Evolutionary conservation across 2,113 vertebrate species (phyloP), one percentile per base, ranked within the genome.

Genomic region (Mungos mungo): DNA sequence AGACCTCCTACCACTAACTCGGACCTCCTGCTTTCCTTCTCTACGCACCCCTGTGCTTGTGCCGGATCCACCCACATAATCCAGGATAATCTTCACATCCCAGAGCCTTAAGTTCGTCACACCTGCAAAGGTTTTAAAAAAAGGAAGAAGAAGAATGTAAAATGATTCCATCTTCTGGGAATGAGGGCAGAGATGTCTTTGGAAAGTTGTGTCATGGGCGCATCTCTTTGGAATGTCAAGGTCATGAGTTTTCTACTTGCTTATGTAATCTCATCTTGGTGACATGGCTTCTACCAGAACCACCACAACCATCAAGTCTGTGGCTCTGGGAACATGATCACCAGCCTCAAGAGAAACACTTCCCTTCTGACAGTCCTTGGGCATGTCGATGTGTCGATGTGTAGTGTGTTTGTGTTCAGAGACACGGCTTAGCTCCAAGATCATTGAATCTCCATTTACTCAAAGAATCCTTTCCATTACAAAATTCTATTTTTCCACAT

Each of bases 141-240:
- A 47, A 47, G 45, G 45, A 9, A 10, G 45, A 47, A 47, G 45
- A 0, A 47, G 16, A 33, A 31, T 29, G 2, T 33, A n/a, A 33
- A 33, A 33, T n/a, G 52, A 19, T 52, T 9, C 12, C 47, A n/a
- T 52, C 29, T n/a, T 52, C 76, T n/a, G 31, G 57, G 2, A 14
- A 19, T 50, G 45, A 79, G 31, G 1, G 3, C 69, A n/a, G 11
- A 23, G 9, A 4, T 45, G 54, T 33, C 9, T 77, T 79, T 52
- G 41, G 57, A 47, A 27, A 23, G 45, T 41, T 77, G 27, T 77
- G 25, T 27, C 74, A 12, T 13, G 14, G 6, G 31, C 52, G 13
- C 7, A 1, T 38, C 13, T 13, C 31, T 60, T 45, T 3, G 65
- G 35, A 27, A 27, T 5, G 52, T 13, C 1, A 0, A 9, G 21